A percentile compares a stretch with the other conserved stretches of the same genome.
Evolutionary conservation across 2,888 invertebrate genomes (phyloP).

Genomic region (Drosophila melanosoma): DNA sequence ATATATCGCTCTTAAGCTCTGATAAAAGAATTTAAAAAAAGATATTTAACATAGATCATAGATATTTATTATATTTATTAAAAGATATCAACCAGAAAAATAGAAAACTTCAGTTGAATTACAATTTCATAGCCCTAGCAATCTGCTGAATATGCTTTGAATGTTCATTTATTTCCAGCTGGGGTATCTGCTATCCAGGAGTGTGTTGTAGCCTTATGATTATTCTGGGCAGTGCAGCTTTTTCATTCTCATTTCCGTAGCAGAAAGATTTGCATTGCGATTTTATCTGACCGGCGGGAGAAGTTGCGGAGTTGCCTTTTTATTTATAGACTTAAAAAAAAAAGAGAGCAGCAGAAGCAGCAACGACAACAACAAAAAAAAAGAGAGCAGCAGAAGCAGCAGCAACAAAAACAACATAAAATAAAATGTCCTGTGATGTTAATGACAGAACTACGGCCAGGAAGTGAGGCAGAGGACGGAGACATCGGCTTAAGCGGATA

Average conservation of each 20-base stretch:
- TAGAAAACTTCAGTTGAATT: not conserved
- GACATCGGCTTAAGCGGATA: constrained; percentile 41
- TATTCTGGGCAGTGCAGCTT: constrained; percentile 19
- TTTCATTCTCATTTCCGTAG: constrained; percentile 41
- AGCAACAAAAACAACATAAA: constrained; percentile 13
- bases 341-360: not conserved
- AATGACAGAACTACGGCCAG: constrained; percentile 42
- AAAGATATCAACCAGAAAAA: not conserved
- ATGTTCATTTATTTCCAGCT: not conserved
- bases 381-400: not conserved
- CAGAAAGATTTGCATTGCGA: constrained; percentile 58
- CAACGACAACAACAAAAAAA: constrained; percentile 12
- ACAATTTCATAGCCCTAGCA: not conserved
- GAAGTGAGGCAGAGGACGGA: constrained; percentile 4
- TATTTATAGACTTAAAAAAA: constrained; percentile 20
- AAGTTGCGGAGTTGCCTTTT: not conserved
- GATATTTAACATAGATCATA: too few relatives aligned
- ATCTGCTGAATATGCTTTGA: constrained; percentile 3
- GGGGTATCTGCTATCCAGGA: not conserved
- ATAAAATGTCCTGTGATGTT: constrained; percentile 47
- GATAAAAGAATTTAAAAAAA: too few relatives aligned
- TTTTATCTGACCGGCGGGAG: constrained; percentile 32
- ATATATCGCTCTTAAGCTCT: not conserved
- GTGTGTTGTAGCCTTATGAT: constrained; percentile 27
- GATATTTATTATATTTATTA: too few relatives aligned